Base-by-base conservation (phyloP, 2,888 invertebrate species). In the Antheraea yamamai region DNA sequence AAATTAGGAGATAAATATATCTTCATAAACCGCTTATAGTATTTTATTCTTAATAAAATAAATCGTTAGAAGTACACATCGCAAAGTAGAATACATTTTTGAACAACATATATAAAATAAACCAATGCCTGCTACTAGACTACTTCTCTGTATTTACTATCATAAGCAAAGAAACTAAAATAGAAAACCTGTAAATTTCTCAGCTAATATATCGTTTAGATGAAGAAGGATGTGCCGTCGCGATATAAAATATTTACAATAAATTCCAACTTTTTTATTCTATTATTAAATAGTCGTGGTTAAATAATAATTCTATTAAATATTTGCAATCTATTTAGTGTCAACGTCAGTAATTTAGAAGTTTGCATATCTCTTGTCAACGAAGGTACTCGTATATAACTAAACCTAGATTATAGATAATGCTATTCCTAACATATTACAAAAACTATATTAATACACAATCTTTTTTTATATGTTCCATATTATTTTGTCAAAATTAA, bases 61-160 rank as follows among this genome's bases (percentile, higher is more conserved):
- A 4, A n/a, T 20, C n/a, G 58, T 58, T 58, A 58, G 7, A 58
- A 58, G 20, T 58, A n/a, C 58, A 58, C 8, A 16, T 18, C 16
- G 55, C n/a, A 58, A n/a, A 58, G 58, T 58, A 58, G n/a, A 58
- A 58, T n/a, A n/a, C n/a, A 58, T 58, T 1, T 58, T 6, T 1
- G 8, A 8, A 58, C n/a, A n/a, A 23, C n/a, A 2, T n/a, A 58
- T n/a, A n/a, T 61, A 61, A 61, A 61, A 61, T 61, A 61, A 61
- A 8, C 2, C 61, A 61, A 10, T 10, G 8, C n/a, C 3, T 23
- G n/a, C 6, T n/a, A 58, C 58, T 10, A n/a, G 8, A n/a, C 18
- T 58, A 58, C n/a, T 58, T 58, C 61, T 12, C 61, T 61, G n/a
- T 61, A n/a, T n/a, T 61, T 61, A 61, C 55, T 55, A 55, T 55